Evolutionary conservation across 2,113 vertebrate species (phyloP).

Genomic region (Peromyscus maniculatus): DNA sequence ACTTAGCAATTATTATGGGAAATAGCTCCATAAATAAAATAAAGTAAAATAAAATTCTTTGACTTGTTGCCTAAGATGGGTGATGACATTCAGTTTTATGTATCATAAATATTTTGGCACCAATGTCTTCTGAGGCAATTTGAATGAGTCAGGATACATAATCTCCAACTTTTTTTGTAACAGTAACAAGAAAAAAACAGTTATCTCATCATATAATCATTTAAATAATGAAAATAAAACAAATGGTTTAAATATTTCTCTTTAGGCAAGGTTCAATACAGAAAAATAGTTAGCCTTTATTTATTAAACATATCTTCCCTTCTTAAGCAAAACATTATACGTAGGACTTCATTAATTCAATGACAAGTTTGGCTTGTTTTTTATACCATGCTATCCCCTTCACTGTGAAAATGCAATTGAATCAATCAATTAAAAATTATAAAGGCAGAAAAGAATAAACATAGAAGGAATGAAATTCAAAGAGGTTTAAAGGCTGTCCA

Average conservation of each 20-base stretch:
- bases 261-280: background rate
- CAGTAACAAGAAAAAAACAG: background rate
- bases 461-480: background rate
- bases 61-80: background rate
- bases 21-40: background rate
- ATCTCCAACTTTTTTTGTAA: background rate
- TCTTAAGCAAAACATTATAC: background rate
- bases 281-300: background rate
- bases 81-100: background rate
- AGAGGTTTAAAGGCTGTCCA: background rate
- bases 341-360: background rate
- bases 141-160: background rate
- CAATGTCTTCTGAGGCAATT: background rate
- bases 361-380: background rate
- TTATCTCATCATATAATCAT: background rate
- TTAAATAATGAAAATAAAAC: background rate
- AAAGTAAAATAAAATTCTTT: conserved; percentile 28
- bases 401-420: conserved; percentile 16
- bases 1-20: conserved; percentile 2
- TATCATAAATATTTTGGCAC: background rate
- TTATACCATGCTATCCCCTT: background rate
- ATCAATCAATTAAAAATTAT: conserved; percentile 27
- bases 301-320: background rate
- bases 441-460: background rate
- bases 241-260: background rate